Evolutionary conservation across 2,888 invertebrate genomes (phyloP).

Genomic region (Epirrhoe alternata): DNA sequence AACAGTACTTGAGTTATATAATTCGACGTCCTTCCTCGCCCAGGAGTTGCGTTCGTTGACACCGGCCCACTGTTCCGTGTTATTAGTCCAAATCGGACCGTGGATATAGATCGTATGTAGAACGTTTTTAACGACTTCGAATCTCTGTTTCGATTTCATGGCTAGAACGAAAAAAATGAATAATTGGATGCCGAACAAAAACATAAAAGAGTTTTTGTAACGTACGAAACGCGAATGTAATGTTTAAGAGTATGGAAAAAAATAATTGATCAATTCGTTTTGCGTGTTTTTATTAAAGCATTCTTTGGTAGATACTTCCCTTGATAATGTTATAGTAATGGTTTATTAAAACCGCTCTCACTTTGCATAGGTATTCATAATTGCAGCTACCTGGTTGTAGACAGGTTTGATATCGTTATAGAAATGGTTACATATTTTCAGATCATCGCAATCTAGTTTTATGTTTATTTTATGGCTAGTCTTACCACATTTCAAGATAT

Average conservation of each 20-base stretch:
- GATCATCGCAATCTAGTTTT: slow-evolving; percentile 7
- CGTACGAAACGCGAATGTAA: neutral
- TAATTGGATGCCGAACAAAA: slow-evolving; percentile 14
- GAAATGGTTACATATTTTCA: slow-evolving; percentile 12
- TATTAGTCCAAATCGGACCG: slow-evolving; percentile 73
- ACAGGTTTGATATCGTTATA: slow-evolving; percentile 14
- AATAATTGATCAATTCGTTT: slow-evolving; percentile 1
- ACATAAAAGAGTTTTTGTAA: slow-evolving; percentile 4
- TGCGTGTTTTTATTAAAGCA: neutral
- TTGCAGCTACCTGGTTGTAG: slow-evolving; percentile 7
- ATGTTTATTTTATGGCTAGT: neutral
- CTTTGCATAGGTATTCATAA: slow-evolving; percentile 13
- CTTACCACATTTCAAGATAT: neutral
- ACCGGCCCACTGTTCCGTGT: slow-evolving; percentile 67
- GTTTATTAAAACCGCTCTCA: neutral
- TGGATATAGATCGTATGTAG: slow-evolving; percentile 61
- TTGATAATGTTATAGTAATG: slow-evolving; percentile 1
- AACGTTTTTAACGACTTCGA: slow-evolving; percentile 47
- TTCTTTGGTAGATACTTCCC: neutral
- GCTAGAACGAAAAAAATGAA: slow-evolving; percentile 24
- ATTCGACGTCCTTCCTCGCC: slow-evolving; percentile 37
- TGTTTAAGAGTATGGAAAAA: neutral
- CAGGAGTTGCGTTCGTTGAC: slow-evolving; percentile 66
- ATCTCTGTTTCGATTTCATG: slow-evolving; percentile 35
- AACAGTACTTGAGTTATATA: slow-evolving; percentile 32